Evolutionary conservation across 2,797 vertebrate genomes (phyloP).

Genomic region (Australoheros facetus): DNA sequence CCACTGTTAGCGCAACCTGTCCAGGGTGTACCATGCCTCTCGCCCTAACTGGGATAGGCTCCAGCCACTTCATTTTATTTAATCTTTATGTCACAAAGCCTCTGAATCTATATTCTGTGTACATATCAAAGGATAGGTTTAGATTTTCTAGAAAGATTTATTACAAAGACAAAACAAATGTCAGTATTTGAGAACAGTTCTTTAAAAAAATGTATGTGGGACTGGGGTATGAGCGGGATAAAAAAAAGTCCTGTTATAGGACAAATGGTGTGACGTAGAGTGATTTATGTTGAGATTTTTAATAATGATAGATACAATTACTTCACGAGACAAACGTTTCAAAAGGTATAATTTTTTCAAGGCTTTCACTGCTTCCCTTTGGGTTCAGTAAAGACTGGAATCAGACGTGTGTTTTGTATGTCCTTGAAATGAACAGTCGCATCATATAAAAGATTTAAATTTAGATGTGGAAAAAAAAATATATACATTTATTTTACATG

Average conservation of each 20-base stretch:
- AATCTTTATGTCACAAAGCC: neutral
- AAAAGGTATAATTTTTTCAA: neutral
- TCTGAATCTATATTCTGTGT: neutral
- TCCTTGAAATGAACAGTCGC: neutral
- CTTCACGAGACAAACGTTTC: neutral
- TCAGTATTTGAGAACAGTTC: neutral
- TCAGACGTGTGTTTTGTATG: neutral
- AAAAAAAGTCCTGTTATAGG: neutral
- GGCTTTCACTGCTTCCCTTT: neutral
- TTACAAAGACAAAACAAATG: neutral
- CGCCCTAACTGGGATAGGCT: neutral
- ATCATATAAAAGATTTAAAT: neutral
- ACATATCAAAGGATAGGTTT: neutral
- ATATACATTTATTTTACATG: neutral
- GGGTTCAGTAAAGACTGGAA: neutral
- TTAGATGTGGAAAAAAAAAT: too few species aligned
- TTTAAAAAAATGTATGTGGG: neutral
- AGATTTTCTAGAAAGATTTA: neutral
- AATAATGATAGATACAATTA: neutral
- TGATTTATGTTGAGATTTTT: neutral
- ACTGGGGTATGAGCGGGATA: neutral
- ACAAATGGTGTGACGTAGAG: neutral
- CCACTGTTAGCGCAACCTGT: neutral
- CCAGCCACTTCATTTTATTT: neutral
- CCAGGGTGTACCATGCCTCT: neutral